Conservation (phyloP, 2,888 invertebrate genomes). For the Sarcophaga subvicina region DNA sequence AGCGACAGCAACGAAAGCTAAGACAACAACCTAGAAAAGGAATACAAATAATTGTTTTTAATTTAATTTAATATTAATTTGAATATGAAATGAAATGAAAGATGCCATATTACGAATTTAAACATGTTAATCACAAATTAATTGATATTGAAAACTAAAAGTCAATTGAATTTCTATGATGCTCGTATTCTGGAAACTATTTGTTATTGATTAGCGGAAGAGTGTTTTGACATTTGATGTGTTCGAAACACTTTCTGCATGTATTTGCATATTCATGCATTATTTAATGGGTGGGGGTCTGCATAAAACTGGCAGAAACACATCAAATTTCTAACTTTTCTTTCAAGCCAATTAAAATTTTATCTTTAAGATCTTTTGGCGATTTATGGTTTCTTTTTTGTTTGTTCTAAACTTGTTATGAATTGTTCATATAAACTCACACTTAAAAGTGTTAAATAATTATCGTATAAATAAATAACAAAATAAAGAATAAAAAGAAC, state of each 20-base stretch:
- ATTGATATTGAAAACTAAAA: background rate
- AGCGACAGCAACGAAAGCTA: background rate
- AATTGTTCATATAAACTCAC: slow-evolving; percentile 9
- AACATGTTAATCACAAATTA: background rate
- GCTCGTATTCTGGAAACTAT: background rate
- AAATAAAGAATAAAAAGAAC: no score
- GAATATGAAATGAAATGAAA: no score
- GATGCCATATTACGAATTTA: background rate
- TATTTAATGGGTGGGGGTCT: no score
- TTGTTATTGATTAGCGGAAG: background rate
- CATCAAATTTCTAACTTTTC: no score
- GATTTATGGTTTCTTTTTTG: no score
- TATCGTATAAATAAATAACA: background rate
- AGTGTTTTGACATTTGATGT: slow-evolving; percentile 27
- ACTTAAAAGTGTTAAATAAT: slow-evolving; percentile 17
- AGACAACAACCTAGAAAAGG: background rate
- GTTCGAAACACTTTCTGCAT: no score
- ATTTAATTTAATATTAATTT: no score
- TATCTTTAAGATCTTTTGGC: no score
- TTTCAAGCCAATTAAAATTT: no score
- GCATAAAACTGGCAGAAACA: no score
- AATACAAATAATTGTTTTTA: background rate
- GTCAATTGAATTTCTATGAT: slow-evolving; percentile 23
- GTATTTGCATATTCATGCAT: no score
- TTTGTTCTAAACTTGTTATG: background rate